A percentile compares a stretch with the other conserved stretches of the same genome.
These are phyloP conservation scores for Therioaphis trifolii DNA, from an alignment of 2,888 invertebrate species.

Conservation along the genomic window DNA sequence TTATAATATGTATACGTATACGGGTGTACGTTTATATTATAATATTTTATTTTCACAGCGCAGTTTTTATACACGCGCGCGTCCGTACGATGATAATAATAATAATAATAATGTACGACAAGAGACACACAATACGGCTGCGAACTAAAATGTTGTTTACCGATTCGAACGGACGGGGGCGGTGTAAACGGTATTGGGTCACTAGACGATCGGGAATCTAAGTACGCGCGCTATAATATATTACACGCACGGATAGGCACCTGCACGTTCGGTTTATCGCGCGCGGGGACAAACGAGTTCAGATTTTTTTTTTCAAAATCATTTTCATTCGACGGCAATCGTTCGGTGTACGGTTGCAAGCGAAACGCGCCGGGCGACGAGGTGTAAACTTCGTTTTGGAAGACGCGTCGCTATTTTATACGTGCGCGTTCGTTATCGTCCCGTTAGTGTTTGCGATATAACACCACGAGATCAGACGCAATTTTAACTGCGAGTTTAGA, in stretches of 20 bases:
- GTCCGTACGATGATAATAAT: no score
- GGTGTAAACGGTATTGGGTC: constrained; percentile 30
- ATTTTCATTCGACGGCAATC: no score
- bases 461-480: no score
- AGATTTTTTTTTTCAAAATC: no score
- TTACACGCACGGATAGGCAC: not conserved
- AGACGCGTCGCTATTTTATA: no score
- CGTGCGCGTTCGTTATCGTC: no score
- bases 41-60: not conserved
- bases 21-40: not conserved
- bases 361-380: no score
- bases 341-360: no score
- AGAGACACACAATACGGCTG: constrained; percentile 49
- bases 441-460: no score
- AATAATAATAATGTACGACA: constrained; percentile 9
- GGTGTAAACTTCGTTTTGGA: no score
- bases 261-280: not conserved
- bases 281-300: not conserved
- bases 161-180: constrained; percentile 42
- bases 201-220: not conserved
- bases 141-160: constrained; percentile 46
- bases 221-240: not conserved
- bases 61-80: constrained; percentile 6
- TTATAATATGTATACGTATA: no score
- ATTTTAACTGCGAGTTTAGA: no score